Evolutionary conservation across 1,140 invertebrate species (phyloP).

Genomic region (Zaprionus nigranus): DNA sequence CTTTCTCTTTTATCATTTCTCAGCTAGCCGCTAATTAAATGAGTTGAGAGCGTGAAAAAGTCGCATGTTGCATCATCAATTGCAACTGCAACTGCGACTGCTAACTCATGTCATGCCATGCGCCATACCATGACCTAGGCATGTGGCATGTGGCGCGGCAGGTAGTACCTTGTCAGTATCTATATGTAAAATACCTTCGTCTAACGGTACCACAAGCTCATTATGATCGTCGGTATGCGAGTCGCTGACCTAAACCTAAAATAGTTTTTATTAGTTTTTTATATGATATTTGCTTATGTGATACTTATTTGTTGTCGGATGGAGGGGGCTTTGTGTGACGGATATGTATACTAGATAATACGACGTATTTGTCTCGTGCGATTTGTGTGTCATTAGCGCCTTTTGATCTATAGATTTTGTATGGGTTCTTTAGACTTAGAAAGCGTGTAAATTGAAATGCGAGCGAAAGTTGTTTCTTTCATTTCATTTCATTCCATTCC

Average conservation of each 20-base stretch:
- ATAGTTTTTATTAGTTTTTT: conserved; percentile 12
- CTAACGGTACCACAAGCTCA: conserved; percentile 37
- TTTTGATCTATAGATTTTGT: conserved; percentile 53
- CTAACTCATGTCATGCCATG: conserved; percentile 58
- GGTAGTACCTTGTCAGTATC: neutral
- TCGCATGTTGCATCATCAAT: conserved; percentile 72
- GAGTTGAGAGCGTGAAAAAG: conserved; percentile 74
- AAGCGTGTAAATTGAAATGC: conserved; percentile 73
- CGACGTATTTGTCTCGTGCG: neutral
- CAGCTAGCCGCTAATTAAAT: conserved; percentile 61
- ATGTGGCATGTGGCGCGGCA: neutral
- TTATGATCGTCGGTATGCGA: conserved; percentile 23
- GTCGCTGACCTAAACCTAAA: conserved; percentile 19
- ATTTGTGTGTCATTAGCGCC: conserved; percentile 52
- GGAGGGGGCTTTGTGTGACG: too few species aligned
- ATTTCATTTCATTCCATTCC: conserved; percentile 66
- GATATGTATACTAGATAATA: neutral
- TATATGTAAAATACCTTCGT: conserved; percentile 34
- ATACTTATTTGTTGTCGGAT: neutral
- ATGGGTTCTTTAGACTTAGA: conserved; percentile 63
- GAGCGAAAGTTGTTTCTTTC: conserved; percentile 68
- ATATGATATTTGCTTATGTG: conserved; percentile 34
- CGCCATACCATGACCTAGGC: too few species aligned
- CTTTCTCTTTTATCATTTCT: conserved; percentile 15
- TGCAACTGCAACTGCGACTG: conserved; percentile 38